Evolutionary conservation across 1,140 invertebrate genomes (phyloP), one percentile per base, ranked within the genome.

Genomic region (Tigriopus japonicus): DNA sequence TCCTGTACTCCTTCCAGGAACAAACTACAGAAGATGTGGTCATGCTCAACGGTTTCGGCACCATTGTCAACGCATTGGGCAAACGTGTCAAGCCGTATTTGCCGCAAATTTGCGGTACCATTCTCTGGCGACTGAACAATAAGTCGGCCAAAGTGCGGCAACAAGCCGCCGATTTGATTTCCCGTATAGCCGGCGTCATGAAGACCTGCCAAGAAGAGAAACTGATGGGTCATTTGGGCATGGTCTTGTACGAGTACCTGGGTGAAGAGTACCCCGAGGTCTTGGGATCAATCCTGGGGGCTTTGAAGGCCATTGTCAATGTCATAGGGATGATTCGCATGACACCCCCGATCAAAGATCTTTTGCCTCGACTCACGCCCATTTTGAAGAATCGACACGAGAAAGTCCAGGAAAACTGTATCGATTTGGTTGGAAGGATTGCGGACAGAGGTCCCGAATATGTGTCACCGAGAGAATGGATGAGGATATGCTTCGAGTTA

Each of bases 321-420:
- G 96, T 99, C 2, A 98, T 99, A 71, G 94, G 95, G 67, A 98
- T 99, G 95, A 97, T 93, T 0, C 98, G 98, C 77, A 99, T 99
- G 95, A 98, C 92, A 6, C 96, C 96, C 6, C 95, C 95, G 1
- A 99, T 99, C 63, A 99, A 99, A 77, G 96, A 99, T 77, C 75
- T 99, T 0, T 74, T 99, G 19, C 96, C 95, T 0, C 77, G 95
- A 63, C 74, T 99, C 1, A 99, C 96, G 2, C 96, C 96, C 0
- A 99, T 99, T 69, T 76, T 99, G 14, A 99, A 99, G 71, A 92
- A 90, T 73, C 78, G 80, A 66, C 80, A 81, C 58, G 79, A 81
- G 67, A 81, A 81, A 68, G 78, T 98, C 60, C 95, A 99, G 80
- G 95, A 99, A 74, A 98, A 99, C 74, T 99, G 95, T 72, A 99